Base-by-base conservation (phyloP, 2,888 invertebrate genomes). In the Clepsis dumicolana region DNA sequence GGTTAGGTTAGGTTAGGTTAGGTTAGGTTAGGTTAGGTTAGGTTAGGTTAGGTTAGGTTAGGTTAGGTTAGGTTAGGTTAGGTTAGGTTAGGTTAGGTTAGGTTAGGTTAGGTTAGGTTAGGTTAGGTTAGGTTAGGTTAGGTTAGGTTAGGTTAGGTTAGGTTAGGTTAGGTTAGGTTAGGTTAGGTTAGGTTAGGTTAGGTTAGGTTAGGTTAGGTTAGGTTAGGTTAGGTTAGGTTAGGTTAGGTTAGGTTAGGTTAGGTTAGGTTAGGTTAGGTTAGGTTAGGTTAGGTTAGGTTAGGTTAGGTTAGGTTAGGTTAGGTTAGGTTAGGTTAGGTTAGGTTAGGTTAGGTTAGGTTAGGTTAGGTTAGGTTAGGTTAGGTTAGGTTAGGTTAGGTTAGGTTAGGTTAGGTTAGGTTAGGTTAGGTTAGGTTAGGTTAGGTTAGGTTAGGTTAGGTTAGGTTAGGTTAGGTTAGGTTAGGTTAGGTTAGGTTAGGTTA, bases 1-100 rank as follows among this genome's bases (percentile, higher is more conserved):
- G 60, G 60, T 60, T 60, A 60, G 60, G 60, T 60, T 60, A 59
- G 59, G 59, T 59, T 59, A 59, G 59, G 59, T 59, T 59, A 59
- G 59, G 59, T 59, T 59, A 59, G 59, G 59, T 59, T 59, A 59
- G 59, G 59, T 59, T 59, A 59, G 59, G 59, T 59, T 59, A 59
- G 59, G 59, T 59, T 59, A 59, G 59, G 59, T 59, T 59, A 59
- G 59, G 59, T 52, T 59, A 59, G 59, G 59, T 59, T 59, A 59
- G 59, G 59, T 59, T 59, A 59, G 59, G 59, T 59, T 59, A 59
- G 59, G 59, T 59, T 59, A 59, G 59, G 59, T 59, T 59, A 59
- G 59, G 54, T 59, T 59, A 59, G 59, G 59, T 59, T 59, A 59
- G 59, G 59, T 59, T 59, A 59, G 59, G 59, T 59, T 59, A 59